phyloP scores from a whole-genome alignment of 2,888 invertebrate genomes.

The Clivina fossor region DNA sequence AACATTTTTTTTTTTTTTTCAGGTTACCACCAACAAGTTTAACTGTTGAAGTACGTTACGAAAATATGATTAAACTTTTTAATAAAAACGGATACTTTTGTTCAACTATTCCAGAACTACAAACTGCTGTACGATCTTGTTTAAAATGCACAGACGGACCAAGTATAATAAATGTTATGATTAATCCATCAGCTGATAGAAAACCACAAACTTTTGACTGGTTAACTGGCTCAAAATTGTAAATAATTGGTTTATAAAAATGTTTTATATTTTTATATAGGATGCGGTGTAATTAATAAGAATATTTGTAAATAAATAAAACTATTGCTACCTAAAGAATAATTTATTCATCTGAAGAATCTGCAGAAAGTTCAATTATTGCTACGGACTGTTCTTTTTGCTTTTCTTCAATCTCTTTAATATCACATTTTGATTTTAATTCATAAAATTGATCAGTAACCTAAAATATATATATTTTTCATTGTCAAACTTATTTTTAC shows the following conservation, averaged over 20 bases:
- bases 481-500: background rate
- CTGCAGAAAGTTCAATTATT: too few species aligned
- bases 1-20: constrained; percentile 42
- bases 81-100: constrained; percentile 80
- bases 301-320: too few species aligned
- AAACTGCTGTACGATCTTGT: constrained; percentile 67
- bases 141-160: constrained; percentile 73
- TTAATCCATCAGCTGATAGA: constrained; percentile 83
- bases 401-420: background rate
- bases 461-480: background rate
- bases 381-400: background rate
- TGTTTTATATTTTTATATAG: background rate
- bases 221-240: constrained; percentile 91
- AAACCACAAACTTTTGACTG: constrained; percentile 90
- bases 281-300: background rate
- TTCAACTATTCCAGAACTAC: constrained; percentile 74
- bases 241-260: constrained; percentile 45
- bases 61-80: constrained; percentile 87
- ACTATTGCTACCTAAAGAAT: too few species aligned
- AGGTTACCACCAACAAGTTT: constrained; percentile 86
- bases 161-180: constrained; percentile 87
- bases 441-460: background rate
- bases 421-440: background rate
- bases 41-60: constrained; percentile 79
- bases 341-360: too few species aligned